phyloP scores from a whole-genome alignment of 2,797 vertebrate genomes.

The Taenioides sp. region DNA sequence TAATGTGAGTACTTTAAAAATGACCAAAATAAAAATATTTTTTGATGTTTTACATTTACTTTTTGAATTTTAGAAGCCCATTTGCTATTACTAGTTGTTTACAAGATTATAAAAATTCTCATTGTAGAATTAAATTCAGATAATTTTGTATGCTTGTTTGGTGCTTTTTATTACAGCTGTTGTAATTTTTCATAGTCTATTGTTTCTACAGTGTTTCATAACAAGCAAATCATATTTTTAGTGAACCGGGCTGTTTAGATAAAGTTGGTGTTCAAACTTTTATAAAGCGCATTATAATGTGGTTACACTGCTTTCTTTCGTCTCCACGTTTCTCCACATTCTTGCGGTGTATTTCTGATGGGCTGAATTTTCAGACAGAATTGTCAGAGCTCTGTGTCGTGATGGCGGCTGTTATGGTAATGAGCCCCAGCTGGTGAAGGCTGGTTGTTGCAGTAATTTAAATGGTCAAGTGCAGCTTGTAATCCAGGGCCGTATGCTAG shows the following conservation, averaged over 20 bases:
- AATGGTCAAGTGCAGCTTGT: slow-evolving; percentile 97
- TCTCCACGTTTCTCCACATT: slow-evolving; percentile 11
- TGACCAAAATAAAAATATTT: neutral
- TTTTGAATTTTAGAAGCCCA: neutral
- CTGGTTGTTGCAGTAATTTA: slow-evolving; percentile 94
- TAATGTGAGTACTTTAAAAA: neutral
- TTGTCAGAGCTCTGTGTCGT: slow-evolving; percentile 50
- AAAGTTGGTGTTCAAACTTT: neutral
- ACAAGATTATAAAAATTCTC: neutral
- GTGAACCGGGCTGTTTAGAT: neutral
- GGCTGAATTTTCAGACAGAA: slow-evolving; percentile 48
- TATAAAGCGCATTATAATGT: neutral
- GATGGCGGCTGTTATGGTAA: slow-evolving; percentile 73
- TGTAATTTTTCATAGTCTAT: neutral
- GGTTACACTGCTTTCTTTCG: neutral
- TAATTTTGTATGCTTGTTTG: neutral
- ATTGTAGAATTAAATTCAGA: neutral
- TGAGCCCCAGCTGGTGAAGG: slow-evolving; percentile 94
- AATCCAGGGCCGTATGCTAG: slow-evolving; percentile 92
- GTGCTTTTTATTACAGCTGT: neutral
- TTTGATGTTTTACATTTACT: neutral
- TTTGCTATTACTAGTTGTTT: neutral
- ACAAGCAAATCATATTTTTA: neutral
- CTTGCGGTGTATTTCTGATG: slow-evolving; percentile 36
- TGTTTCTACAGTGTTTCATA: neutral